Evolutionary conservation across 2,888 invertebrate species (phyloP).

Genomic region (Ophion costatus): DNA sequence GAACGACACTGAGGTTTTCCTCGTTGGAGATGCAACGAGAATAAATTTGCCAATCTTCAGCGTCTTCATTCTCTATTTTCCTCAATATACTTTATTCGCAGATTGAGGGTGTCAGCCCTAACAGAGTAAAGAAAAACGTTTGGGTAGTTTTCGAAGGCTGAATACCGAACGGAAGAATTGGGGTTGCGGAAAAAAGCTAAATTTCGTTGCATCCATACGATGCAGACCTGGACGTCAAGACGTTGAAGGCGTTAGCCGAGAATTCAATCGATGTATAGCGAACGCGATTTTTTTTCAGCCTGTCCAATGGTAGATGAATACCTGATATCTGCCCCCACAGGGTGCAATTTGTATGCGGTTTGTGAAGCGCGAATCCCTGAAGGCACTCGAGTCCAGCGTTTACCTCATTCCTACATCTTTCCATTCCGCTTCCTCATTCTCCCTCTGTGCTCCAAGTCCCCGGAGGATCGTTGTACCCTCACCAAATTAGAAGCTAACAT

Average conservation of each 20-base stretch:
- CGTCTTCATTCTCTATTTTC: not conserved
- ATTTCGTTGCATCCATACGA: not conserved
- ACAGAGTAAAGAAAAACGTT: not conserved
- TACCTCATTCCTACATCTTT: slow-evolving; percentile 45
- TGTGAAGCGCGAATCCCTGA: slow-evolving; percentile 52
- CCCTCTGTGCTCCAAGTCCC: slow-evolving; percentile 19
- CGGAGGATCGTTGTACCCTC: slow-evolving; percentile 31
- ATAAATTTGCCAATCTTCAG: not conserved
- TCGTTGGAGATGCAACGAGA: not conserved
- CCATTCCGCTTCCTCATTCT: slow-evolving; percentile 23
- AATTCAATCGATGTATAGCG: slow-evolving; percentile 43
- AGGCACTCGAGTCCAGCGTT: slow-evolving; percentile 56
- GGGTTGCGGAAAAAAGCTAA: not conserved
- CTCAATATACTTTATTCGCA: not conserved
- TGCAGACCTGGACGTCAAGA: not conserved
- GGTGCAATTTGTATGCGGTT: slow-evolving; percentile 68
- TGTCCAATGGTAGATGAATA: slow-evolving; percentile 61
- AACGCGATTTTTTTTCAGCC: slow-evolving; percentile 55
- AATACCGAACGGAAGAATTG: not conserved
- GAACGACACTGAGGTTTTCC: not conserved
- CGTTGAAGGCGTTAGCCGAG: slow-evolving; percentile 29
- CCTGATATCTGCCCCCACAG: slow-evolving; percentile 66
- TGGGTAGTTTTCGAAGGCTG: too few species aligned
- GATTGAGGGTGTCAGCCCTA: not conserved
- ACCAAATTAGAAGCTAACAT: slow-evolving; percentile 64